These are phyloP conservation scores for Lasioglossum marginatum DNA, from an alignment of 2,888 invertebrate species.

Conservation along the genomic window DNA sequence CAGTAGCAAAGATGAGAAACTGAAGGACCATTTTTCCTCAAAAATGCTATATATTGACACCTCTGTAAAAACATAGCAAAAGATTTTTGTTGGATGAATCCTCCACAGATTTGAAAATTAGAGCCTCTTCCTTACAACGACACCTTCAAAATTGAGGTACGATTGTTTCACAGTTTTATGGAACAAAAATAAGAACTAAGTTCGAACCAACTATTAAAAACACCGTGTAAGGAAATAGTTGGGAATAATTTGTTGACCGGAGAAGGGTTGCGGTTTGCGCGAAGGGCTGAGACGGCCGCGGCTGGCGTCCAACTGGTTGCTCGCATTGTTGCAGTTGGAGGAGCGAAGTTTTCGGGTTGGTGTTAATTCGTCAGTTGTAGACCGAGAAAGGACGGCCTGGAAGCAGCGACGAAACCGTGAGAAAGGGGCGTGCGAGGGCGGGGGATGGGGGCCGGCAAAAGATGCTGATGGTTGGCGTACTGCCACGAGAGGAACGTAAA, in stretches of 20 bases:
- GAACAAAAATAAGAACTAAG: no score
- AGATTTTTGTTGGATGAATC: no score
- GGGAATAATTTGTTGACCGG: not conserved
- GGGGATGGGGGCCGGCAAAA: constrained; percentile 12
- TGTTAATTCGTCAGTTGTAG: not conserved
- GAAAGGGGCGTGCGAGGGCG: constrained; percentile 15
- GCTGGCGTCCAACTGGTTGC: not conserved
- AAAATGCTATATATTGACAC: no score
- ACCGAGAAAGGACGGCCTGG: constrained; percentile 12
- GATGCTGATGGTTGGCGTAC: constrained; percentile 58
- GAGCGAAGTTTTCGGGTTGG: not conserved
- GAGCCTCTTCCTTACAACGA: no score
- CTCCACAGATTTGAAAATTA: no score
- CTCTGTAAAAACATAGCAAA: no score
- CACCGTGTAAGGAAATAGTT: no score
- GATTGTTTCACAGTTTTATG: no score
- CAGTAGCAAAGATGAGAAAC: no score
- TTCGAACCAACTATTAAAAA: no score
- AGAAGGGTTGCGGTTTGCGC: not conserved
- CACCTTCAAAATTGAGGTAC: no score
- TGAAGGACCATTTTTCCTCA: no score
- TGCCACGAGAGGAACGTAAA: constrained; percentile 73
- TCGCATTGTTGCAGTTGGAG: not conserved
- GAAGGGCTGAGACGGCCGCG: not conserved
- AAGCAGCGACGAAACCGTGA: constrained; percentile 17